Percentiles rank a stretch among this genome's conserved stretches.
These are phyloP conservation scores for Semnornis frantzii DNA, from an alignment of 2,113 vertebrate species.

Conservation along the genomic window DNA sequence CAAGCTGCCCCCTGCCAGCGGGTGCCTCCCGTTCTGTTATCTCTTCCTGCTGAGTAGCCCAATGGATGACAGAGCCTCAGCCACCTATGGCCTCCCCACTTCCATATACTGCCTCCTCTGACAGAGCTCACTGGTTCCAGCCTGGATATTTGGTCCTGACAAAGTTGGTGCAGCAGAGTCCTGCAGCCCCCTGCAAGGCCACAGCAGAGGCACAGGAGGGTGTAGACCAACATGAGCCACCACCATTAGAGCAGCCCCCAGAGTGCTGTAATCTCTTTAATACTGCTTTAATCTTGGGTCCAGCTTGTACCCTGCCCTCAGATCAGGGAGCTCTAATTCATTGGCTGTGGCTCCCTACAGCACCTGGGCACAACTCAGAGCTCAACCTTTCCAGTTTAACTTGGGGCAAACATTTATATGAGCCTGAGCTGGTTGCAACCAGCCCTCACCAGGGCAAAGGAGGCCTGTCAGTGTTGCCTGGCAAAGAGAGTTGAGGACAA, in stretches of 20 bases:
- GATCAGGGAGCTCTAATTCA: not conserved
- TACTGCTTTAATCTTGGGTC: not conserved
- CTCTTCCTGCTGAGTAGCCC: conserved; percentile 8
- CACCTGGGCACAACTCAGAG: not conserved
- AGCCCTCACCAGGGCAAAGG: not conserved
- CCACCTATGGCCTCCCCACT: not conserved
- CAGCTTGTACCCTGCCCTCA: not conserved
- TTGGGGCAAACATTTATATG: not conserved
- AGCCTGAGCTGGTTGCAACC: not conserved
- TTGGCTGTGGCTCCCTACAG: not conserved
- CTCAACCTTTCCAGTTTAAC: not conserved
- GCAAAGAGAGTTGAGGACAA: not conserved
- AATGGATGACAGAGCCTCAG: not conserved
- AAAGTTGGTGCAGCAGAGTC: rapidly evolving
- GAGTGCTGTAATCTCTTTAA: not conserved
- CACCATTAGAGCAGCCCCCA: not conserved
- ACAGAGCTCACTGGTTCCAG: not conserved
- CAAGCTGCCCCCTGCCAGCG: not conserved
- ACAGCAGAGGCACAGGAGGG: not conserved
- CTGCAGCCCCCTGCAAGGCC: not conserved
- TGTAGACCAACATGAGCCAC: not conserved
- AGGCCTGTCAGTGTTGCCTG: not conserved
- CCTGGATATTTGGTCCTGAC: not conserved
- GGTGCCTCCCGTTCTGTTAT: not conserved
- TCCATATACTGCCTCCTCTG: not conserved